phyloP scores from a whole-genome alignment of 2,888 invertebrate genomes.

The Conomelus anceps region DNA sequence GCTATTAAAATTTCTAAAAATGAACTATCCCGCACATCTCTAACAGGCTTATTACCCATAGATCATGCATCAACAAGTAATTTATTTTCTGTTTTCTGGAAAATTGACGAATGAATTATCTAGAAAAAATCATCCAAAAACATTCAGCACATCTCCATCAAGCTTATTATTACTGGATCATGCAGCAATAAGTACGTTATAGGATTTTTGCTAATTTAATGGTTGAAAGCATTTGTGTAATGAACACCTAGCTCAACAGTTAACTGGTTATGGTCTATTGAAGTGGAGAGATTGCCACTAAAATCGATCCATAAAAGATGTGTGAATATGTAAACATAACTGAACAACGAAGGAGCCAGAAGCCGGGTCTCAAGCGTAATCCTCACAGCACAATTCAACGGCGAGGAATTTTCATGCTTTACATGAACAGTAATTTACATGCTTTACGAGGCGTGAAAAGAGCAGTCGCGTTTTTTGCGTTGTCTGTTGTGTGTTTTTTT shows the following conservation, averaged over 20 bases:
- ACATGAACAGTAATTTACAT: background rate
- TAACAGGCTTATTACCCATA: no score
- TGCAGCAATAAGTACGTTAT: no score
- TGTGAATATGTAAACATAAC: background rate
- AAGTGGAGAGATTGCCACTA: background rate
- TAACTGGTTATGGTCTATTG: background rate
- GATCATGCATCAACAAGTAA: no score
- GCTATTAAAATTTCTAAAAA: no score
- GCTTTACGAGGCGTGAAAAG: background rate
- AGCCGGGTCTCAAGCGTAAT: no score
- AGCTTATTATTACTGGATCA: no score
- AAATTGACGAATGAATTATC: no score
- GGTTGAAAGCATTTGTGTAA: background rate
- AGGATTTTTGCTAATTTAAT: no score
- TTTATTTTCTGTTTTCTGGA: no score
- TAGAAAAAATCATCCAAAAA: no score
- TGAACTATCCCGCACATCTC: no score
- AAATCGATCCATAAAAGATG: background rate
- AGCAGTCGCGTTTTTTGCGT: background rate
- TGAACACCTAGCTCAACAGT: background rate
- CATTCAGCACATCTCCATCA: no score
- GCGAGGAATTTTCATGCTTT: background rate
- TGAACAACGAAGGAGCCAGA: background rate
- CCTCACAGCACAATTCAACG: background rate
- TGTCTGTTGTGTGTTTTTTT: background rate